Conservation (phyloP, 2,797 vertebrate genomes). For the Amazona finschi region DNA sequence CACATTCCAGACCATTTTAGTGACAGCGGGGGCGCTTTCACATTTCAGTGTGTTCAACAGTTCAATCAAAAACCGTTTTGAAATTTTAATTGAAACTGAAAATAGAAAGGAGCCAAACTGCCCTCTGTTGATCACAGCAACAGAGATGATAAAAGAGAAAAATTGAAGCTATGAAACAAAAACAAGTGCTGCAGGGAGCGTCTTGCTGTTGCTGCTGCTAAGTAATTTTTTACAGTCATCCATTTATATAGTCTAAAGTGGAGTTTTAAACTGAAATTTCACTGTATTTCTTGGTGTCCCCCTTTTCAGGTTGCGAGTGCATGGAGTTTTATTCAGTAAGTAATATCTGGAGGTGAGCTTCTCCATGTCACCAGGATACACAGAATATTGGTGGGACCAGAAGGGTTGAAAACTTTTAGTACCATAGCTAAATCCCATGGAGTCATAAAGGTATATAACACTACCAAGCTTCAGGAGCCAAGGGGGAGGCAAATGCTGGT, state of each 20-base stretch:
- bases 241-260: background rate
- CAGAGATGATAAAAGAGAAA: constrained; percentile 30
- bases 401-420: background rate
- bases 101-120: constrained; percentile 44
- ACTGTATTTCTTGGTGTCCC: background rate
- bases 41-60: constrained; percentile 12
- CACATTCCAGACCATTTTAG: constrained; percentile 14
- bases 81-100: constrained; percentile 61
- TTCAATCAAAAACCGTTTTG: constrained; percentile 26
- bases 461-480: background rate
- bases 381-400: background rate
- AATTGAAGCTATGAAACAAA: background rate
- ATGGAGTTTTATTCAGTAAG: background rate
- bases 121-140: constrained; percentile 51
- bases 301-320: accelerated
- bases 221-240: background rate
- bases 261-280: background rate
- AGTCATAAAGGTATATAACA: background rate
- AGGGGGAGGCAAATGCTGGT: background rate
- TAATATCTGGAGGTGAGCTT: background rate
- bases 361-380: background rate
- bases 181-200: background rate
- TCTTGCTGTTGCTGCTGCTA: background rate
- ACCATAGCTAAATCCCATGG: background rate
- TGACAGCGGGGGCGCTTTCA: background rate